phyloP scores from a whole-genome alignment of 2,797 vertebrate species.

The Thunnus albacares region DNA sequence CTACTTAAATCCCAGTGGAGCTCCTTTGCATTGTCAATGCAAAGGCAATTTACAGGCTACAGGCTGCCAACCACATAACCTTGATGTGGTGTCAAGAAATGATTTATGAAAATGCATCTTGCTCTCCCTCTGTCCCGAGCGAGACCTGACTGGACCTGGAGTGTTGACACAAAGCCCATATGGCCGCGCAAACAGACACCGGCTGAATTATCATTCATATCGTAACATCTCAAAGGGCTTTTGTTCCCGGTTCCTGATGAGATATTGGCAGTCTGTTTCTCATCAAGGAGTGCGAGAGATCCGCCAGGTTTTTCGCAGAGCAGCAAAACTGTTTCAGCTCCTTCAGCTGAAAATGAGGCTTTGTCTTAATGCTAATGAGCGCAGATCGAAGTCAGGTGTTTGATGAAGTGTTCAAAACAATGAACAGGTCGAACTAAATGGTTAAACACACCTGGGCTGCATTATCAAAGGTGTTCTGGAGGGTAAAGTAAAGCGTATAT shows the following conservation, averaged over 20 bases:
- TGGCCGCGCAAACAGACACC: slow-evolving; percentile 58
- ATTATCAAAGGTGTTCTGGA: slow-evolving; percentile 46
- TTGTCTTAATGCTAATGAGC: slow-evolving; percentile 29
- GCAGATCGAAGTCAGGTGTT: slow-evolving; percentile 19
- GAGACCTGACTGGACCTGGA: slow-evolving; percentile 68
- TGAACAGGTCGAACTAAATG: slow-evolving; percentile 14
- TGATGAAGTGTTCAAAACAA: slow-evolving; percentile 22
- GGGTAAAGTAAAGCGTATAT: slow-evolving; percentile 44
- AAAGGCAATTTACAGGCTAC: slow-evolving; percentile 77
- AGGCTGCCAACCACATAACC: slow-evolving; percentile 74
- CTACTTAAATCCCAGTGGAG: slow-evolving; percentile 61
- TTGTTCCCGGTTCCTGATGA: slow-evolving; percentile 63
- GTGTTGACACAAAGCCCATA: slow-evolving; percentile 79
- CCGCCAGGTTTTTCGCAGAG: slow-evolving; percentile 48
- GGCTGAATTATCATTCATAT: slow-evolving; percentile 73
- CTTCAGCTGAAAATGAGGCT: slow-evolving; percentile 54
- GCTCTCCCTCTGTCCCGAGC: slow-evolving; percentile 59
- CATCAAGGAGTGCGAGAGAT: slow-evolving; percentile 54
- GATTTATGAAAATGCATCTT: slow-evolving; percentile 83
- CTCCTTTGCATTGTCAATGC: slow-evolving; percentile 74
- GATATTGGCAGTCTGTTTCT: slow-evolving; percentile 62
- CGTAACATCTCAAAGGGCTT: slow-evolving; percentile 65
- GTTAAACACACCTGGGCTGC: slow-evolving; percentile 47
- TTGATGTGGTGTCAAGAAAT: slow-evolving; percentile 82
- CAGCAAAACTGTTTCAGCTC: slow-evolving; percentile 49